Conservation (phyloP, 2,113 vertebrate genomes). For the Paramormyrops kingsleyae region DNA sequence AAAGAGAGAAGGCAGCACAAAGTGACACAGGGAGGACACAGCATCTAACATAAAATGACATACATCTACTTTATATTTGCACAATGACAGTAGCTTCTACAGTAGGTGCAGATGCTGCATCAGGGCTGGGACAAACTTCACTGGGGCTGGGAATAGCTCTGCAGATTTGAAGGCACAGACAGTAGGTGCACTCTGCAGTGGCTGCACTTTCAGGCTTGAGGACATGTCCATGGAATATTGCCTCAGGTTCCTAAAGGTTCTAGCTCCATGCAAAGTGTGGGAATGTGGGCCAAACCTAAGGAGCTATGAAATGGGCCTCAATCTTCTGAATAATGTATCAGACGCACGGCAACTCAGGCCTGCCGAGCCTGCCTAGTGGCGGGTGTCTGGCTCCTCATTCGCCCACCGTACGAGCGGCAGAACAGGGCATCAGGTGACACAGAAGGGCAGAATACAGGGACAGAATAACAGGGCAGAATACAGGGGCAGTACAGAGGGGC, state of each 20-base stretch:
- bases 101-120: not conserved
- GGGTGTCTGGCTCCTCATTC: slow-evolving; percentile 18
- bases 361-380: not conserved
- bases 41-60: not conserved
- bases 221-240: not conserved
- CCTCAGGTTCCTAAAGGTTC: not conserved
- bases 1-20: not conserved
- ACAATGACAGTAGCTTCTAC: not conserved
- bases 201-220: not conserved
- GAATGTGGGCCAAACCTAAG: slow-evolving; percentile 12
- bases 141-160: not conserved
- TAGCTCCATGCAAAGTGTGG: not conserved
- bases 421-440: not conserved
- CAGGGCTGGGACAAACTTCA: not conserved
- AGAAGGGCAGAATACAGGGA: not conserved
- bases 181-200: not conserved
- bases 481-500: not conserved
- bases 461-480: not conserved
- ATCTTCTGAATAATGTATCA: slow-evolving; percentile 42
- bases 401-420: not conserved
- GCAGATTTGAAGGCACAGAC: not conserved
- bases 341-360: slow-evolving; percentile 21
- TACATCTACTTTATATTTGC: not conserved
- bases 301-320: slow-evolving; percentile 25
- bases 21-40: not conserved